A percentile compares a stretch with the other conserved stretches of the same genome.
Conservation (phyloP, 2,797 vertebrate genomes). For the Clarias pachynema region DNA sequence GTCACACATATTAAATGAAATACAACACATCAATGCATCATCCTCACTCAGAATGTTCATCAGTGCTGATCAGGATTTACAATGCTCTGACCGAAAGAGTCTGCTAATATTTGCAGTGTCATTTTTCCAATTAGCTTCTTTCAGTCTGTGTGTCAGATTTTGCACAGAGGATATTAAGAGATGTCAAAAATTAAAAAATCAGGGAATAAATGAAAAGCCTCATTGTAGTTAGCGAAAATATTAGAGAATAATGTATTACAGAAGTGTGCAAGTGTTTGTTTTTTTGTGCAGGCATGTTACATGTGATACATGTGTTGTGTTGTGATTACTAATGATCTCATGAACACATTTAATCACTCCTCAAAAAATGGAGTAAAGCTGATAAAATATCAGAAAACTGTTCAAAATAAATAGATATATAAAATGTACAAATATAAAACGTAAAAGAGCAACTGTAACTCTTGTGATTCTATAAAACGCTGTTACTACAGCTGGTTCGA, state of each 20-base stretch:
- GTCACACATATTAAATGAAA: constrained; percentile 55
- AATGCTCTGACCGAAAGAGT: constrained; percentile 22
- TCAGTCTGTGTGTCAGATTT: background rate
- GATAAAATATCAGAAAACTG: background rate
- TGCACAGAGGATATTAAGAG: background rate
- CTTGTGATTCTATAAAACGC: background rate
- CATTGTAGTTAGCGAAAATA: background rate
- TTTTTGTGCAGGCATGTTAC: too few species aligned
- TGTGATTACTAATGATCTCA: background rate
- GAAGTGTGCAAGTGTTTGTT: background rate
- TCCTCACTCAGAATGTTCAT: constrained; percentile 26
- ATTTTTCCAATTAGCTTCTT: background rate
- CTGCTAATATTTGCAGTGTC: constrained; percentile 17
- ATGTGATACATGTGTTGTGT: background rate
- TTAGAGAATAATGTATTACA: background rate
- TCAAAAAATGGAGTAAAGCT: background rate
- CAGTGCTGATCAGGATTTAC: constrained; percentile 53
- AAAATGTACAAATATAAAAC: background rate
- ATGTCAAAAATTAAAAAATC: background rate
- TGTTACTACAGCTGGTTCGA: background rate
- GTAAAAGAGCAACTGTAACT: background rate
- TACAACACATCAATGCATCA: constrained; percentile 46
- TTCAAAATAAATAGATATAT: background rate
- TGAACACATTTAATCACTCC: background rate
- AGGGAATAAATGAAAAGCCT: background rate